phyloP scores from a whole-genome alignment of 2,113 vertebrate genomes.

The Actenoides hombroni region DNA sequence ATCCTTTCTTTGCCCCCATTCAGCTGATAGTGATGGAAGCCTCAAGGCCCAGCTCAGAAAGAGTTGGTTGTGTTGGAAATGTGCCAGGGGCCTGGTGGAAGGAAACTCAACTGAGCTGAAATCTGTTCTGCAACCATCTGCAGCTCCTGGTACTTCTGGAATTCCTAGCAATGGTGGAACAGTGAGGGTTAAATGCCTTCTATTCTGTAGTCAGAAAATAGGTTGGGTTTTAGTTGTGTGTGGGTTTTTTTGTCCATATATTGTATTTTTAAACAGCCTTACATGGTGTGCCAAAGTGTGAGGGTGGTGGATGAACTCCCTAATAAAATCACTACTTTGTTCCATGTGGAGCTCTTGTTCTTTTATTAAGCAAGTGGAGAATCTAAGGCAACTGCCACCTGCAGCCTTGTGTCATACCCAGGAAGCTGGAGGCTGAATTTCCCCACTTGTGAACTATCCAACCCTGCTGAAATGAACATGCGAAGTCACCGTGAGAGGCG shows the following conservation, averaged over 20 bases:
- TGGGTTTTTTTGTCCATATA: background rate
- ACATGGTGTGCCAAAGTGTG: background rate
- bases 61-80: background rate
- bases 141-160: background rate
- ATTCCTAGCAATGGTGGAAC: background rate
- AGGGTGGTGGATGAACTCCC: background rate
- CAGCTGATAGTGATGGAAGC: background rate
- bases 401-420: background rate
- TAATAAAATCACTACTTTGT: constrained; percentile 5
- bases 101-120: background rate
- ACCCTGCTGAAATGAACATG: background rate
- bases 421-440: background rate
- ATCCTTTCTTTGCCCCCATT: background rate
- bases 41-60: background rate
- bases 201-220: background rate
- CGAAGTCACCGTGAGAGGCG: background rate
- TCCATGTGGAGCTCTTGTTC: background rate
- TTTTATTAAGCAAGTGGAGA: background rate
- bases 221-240: background rate
- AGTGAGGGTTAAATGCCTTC: background rate
- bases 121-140: background rate
- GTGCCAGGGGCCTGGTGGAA: background rate
- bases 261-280: background rate
- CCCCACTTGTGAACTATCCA: background rate
- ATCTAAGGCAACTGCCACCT: background rate